phyloP scores from a whole-genome alignment of 2,797 vertebrate genomes.

The Thunnus albacares region DNA sequence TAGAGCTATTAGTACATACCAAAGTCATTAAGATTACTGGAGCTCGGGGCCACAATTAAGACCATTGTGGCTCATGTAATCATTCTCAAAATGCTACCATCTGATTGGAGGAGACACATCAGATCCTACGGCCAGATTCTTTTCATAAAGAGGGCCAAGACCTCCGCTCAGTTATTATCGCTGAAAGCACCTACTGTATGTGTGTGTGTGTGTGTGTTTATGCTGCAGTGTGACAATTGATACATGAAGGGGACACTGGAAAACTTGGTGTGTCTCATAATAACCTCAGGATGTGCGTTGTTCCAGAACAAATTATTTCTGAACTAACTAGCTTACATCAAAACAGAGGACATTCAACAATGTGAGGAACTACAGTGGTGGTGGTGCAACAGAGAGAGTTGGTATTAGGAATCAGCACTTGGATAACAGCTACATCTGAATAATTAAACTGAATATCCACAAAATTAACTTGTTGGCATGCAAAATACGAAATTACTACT shows the following conservation, averaged over 20 bases:
- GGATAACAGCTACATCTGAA: constrained; percentile 23
- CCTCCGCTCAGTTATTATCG: constrained; percentile 77
- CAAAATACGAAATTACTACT: constrained; percentile 31
- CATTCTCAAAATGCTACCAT: constrained; percentile 64
- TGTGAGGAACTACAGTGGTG: constrained; percentile 14
- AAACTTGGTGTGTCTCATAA: constrained; percentile 60
- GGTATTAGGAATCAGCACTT: background rate
- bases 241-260: constrained; percentile 39
- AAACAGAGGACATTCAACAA: constrained; percentile 57
- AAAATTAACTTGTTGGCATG: constrained; percentile 30
- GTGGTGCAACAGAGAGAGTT: background rate
- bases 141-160: constrained; percentile 77
- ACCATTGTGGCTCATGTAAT: constrained; percentile 72
- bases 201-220: constrained; percentile 16
- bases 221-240: constrained; percentile 1
- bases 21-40: constrained; percentile 65
- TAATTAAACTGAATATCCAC: constrained; percentile 42
- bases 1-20: constrained; percentile 53
- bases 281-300: constrained; percentile 64
- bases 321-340: constrained; percentile 63
- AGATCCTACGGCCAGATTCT: constrained; percentile 73
- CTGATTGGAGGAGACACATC: constrained; percentile 78
- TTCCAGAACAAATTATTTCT: constrained; percentile 71
- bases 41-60: constrained; percentile 77
- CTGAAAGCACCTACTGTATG: constrained; percentile 61